Evolutionary conservation across 2,888 invertebrate species (phyloP), one percentile per base, ranked within the genome.

Genomic region (Minunthozetes semirufus): DNA sequence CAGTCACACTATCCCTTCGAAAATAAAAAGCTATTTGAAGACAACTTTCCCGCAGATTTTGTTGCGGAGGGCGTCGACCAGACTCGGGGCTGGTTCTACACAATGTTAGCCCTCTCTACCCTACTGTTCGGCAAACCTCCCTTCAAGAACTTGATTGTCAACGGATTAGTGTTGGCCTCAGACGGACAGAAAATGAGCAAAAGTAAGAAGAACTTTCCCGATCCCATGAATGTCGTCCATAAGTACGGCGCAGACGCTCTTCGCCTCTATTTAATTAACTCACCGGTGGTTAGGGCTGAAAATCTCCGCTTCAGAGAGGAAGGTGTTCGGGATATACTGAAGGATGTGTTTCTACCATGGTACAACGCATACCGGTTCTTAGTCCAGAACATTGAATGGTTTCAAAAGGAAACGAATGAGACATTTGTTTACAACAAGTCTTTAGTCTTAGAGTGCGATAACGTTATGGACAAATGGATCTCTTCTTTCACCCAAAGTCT

Each of bases 121-220:
- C 92, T 94, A 6, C 85, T 99, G 15, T 99, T 96, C 82, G 92
- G 93, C 72, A 94, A 94, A 82, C 90, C 99, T 0, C 98, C 99
- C 0, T 99, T 95, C 83, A 97, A 97, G 83, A 99, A 99, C 84
- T 87, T 99, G 59, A 94, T 99, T 79, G 94, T 91, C 22, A 98
- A 95, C 83, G 99, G 99, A 1, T 86, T 99, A 75, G 91, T 99
- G 0, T 85, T 99, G 76, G 98, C 97, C n/a, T 83, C 91, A 48
- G 98, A 99, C 86, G 99, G 99, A 0, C 94, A 96, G 82, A 99
- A 99, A 84, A 99, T 99, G 99, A 97, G 97, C 0, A 99, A 99
- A 83, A 87, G 98, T 38, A 97, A 97, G 85, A 94, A 97, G 83
- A 99, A 99, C 83, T 99, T 96, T 83, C 99, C 99, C 0, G 97